Evolutionary conservation across 1,140 invertebrate genomes (phyloP).

Genomic region (Myzus persicae): DNA sequence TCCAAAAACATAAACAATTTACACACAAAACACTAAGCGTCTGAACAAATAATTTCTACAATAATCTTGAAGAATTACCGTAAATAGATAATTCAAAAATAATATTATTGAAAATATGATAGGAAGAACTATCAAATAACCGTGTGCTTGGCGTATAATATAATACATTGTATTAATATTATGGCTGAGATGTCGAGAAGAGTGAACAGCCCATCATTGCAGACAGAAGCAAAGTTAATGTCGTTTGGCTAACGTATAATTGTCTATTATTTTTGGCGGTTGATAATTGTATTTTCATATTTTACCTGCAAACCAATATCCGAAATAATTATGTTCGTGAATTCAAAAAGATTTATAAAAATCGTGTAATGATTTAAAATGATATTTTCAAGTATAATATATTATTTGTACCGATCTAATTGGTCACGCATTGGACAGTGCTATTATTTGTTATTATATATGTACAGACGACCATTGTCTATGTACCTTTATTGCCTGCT

Average conservation of each 20-base stretch:
- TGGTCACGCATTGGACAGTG: background rate
- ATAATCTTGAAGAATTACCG: background rate
- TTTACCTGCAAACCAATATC: background rate
- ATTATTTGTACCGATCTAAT: background rate
- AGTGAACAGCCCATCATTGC: background rate
- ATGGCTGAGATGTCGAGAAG: background rate
- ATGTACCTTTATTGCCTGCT: background rate
- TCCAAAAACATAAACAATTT: no score
- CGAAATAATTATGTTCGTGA: constrained; percentile 6
- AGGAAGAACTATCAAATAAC: background rate
- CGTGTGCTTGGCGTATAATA: background rate
- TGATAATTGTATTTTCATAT: background rate
- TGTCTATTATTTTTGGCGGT: background rate
- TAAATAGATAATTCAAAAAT: background rate
- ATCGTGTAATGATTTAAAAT: background rate
- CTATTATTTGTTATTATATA: background rate
- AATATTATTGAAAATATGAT: background rate
- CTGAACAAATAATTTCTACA: no score
- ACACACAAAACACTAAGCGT: background rate
- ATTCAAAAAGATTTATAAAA: background rate
- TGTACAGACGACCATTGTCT: background rate
- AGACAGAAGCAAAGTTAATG: background rate
- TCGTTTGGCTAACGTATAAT: background rate
- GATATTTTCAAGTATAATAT: background rate
- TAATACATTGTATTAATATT: background rate